phyloP scores from a whole-genome alignment of 2,797 vertebrate species.

The Artibeus lituratus region DNA sequence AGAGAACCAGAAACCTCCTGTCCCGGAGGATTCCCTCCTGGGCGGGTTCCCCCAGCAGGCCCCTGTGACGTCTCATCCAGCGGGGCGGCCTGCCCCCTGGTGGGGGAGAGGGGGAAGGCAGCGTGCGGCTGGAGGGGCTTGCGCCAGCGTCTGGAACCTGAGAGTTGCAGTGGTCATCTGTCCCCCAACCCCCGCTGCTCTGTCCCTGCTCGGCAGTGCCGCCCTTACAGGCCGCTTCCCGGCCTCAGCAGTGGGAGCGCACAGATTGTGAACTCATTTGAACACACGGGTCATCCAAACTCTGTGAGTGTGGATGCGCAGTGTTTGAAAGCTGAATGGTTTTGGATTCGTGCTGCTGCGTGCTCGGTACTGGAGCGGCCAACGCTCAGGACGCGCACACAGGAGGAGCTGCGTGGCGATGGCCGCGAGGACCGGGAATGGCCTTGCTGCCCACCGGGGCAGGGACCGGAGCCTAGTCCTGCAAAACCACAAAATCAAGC shows the following conservation, averaged over 20 bases:
- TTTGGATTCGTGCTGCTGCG: not conserved
- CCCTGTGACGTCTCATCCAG: rapidly evolving
- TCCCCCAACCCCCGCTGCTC: not conserved
- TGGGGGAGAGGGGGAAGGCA: not conserved
- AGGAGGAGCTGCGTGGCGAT: rapidly evolving
- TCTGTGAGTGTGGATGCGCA: rapidly evolving
- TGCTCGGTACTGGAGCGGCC: too few relatives aligned
- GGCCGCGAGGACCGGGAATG: rapidly evolving
- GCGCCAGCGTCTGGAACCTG: rapidly evolving
- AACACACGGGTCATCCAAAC: not conserved
- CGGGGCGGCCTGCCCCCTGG: not conserved
- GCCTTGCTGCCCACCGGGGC: not conserved
- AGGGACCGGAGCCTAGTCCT: too few relatives aligned
- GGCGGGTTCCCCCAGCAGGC: rapidly evolving
- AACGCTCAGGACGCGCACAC: rapidly evolving
- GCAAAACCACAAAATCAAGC: too few relatives aligned
- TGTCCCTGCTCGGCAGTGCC: rapidly evolving
- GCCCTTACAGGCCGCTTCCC: rapidly evolving
- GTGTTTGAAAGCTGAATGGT: not conserved
- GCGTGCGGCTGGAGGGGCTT: rapidly evolving
- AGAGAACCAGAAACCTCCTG: rapidly evolving
- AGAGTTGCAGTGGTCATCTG: rapidly evolving
- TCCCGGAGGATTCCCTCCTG: rapidly evolving
- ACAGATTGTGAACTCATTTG: not conserved
- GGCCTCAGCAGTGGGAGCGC: rapidly evolving